Conservation (phyloP, 2,113 vertebrate species). For the Octodon degus region DNA sequence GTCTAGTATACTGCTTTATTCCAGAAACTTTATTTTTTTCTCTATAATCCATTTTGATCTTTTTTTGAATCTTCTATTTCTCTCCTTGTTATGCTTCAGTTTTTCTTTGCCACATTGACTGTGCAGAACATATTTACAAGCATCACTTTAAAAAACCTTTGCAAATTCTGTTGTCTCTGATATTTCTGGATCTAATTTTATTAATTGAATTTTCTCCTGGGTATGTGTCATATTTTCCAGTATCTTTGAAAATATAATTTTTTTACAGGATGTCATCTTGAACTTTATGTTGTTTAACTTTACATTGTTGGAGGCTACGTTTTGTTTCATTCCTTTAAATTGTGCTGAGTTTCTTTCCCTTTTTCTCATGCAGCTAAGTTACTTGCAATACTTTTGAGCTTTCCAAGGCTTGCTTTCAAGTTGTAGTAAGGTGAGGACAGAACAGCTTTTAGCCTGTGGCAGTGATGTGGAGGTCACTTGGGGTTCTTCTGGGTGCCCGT, state of each 20-base stretch:
- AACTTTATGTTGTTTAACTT: not conserved
- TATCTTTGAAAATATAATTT: slow-evolving; percentile 19
- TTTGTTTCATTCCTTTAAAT: not conserved
- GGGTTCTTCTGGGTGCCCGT: not conserved
- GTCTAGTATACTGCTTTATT: not conserved
- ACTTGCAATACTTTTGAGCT: not conserved
- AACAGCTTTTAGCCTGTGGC: not conserved
- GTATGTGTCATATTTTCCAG: not conserved
- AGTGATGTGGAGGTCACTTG: not conserved
- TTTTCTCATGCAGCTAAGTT: not conserved
- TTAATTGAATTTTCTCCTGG: not conserved
- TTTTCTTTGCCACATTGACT: slow-evolving; percentile 17
- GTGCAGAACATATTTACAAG: not conserved
- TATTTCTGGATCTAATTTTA: not conserved
- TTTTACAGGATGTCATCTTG: not conserved
- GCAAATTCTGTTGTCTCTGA: not conserved
- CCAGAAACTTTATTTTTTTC: not conserved
- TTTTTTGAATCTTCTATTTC: not conserved
- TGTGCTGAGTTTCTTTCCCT: not conserved
- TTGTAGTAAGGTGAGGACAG: not conserved
- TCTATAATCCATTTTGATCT: not conserved
- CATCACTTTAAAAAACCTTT: not conserved
- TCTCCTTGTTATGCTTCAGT: not conserved
- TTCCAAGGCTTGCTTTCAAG: not conserved
- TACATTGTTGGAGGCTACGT: not conserved